Base-by-base conservation (phyloP, 1,140 invertebrate genomes). In the Procambarus clarkii region DNA sequence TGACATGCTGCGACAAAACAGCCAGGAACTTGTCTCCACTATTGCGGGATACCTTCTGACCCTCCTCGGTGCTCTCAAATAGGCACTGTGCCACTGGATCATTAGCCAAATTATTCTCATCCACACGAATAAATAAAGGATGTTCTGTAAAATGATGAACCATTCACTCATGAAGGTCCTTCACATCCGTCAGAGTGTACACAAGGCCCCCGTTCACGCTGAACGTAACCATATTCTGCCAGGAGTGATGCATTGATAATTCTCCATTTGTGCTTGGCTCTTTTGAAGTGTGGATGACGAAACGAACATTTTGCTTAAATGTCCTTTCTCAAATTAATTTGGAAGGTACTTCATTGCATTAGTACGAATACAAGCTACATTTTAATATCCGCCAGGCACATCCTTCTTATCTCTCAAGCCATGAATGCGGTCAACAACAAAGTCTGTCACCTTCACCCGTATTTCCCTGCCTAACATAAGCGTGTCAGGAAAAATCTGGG, bases 261-360 rank as follows among this genome's bases (percentile, higher is more conserved):
- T 92, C 99, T 96, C 99, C 99, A 99, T 34, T 0, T 34, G 34
- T 34, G 34, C 34, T 34, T 34, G 34, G 34, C 34, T 34, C 34
- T 34, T 34, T 99, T 99, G 94, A 99, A 99, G 95, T 99, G 99
- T 64, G 99, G 99, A 96, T 99, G 7, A 58, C 8, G 54, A 58
- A 58, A 58, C 54, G 13, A 58, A 58, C 54, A 58, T 98, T 95
- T 99, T 99, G 92, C 97, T 97, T 21, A 99, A 95, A 97, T 99
- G 95, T 34, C 97, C 98, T 96, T 99, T 99, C 64, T 95, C 94
- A 94, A 99, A 99, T 95, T 97, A 99, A 94, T 99, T 99, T 60
- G 98, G 98, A 91, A 99, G 96, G 94, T 96, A 96, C 95, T 99
- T 99, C 98, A 99, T 99, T 3, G 99, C 98, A 96, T 99, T 99